Evolutionary conservation across 2,888 invertebrate species (phyloP), one percentile per base, ranked within the genome.

Genomic region (Lepeophtheirus nordmannii): DNA sequence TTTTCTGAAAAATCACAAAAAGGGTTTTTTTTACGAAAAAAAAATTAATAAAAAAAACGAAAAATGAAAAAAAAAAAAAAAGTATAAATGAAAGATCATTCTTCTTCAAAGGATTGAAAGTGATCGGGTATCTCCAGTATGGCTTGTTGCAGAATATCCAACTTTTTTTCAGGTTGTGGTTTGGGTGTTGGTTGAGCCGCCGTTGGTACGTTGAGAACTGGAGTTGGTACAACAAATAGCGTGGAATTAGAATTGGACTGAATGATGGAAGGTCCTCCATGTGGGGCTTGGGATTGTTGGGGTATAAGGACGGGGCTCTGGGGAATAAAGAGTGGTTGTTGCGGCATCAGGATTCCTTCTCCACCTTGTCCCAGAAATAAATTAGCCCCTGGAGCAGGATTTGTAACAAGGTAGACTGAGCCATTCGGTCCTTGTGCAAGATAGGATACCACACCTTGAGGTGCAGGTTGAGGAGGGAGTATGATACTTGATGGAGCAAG

Each of bases 391-490:
- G 62, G 62, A n/a, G 39, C 41, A 17, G 62, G 62, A 23, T 62
- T 38, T 10, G 62, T 40, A 9, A 62, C 41, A 17, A 62, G 40
- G 40, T 40, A 40, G 39, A 62, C 8, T n/a, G 39, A 41, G 10
- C 62, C 62, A 17, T 62, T 62, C n/a, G 62, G 62, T n/a, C 62
- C 62, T 62, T 62, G 62, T 11, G 62, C 62, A 12, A 62, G 20
- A 39, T 38, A 40, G 41, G 62, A 20, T n/a, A 62, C 20, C 17
- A 38, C 37, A 23, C 60, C 60, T 10, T 20, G 10, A 17, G 22
- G 60, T 22, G 60, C 60, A 9, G 39, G 37, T 23, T 62, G 62
- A 3, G 41, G 12, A 40, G 20, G 20, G 17, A 20, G 39, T n/a
- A 38, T 62, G 17, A 41, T 20, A 41, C 20, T 41, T n/a, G 62